Percentiles rank a stretch among this genome's conserved stretches.
phyloP scores from a whole-genome alignment of 1,140 invertebrate species.

The Diorhabda elongata region DNA sequence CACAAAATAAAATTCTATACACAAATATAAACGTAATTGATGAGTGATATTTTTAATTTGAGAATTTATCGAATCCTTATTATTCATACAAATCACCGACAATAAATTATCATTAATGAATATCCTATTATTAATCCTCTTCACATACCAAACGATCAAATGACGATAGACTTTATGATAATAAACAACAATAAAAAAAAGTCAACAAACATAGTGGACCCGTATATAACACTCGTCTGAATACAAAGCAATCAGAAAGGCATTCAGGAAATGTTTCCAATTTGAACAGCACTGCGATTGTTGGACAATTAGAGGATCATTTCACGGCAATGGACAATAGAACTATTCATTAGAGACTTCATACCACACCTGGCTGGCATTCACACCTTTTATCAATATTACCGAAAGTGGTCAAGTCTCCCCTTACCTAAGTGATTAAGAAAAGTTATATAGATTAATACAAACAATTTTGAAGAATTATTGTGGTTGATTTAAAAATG shows the following conservation, averaged over 20 bases:
- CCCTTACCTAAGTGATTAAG: too few relatives aligned
- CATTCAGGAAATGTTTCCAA: constrained; percentile 37
- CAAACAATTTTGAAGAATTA: too few relatives aligned
- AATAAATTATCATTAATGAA: neutral
- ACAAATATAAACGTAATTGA: too few relatives aligned
- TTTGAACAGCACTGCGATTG: constrained; percentile 34
- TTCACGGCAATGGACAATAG: constrained; percentile 39
- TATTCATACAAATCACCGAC: neutral
- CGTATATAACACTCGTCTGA: neutral
- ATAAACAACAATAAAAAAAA: constrained; percentile 3
- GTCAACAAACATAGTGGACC: neutral
- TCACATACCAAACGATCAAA: neutral
- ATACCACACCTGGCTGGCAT: constrained; percentile 14
- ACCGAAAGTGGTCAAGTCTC: too few relatives aligned
- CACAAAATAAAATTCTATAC: too few relatives aligned
- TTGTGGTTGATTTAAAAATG: too few relatives aligned
- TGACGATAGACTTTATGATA: neutral
- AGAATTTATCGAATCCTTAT: too few relatives aligned
- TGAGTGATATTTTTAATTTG: too few relatives aligned
- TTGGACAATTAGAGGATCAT: constrained; percentile 40
- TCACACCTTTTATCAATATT: neutral
- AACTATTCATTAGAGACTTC: constrained; percentile 35
- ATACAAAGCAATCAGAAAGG: constrained; percentile 29
- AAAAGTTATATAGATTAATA: too few relatives aligned
- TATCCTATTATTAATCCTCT: neutral